These are phyloP conservation scores for Delphinapterus leucas DNA, from an alignment of 2,113 vertebrate genomes.

Conservation along the genomic window DNA sequence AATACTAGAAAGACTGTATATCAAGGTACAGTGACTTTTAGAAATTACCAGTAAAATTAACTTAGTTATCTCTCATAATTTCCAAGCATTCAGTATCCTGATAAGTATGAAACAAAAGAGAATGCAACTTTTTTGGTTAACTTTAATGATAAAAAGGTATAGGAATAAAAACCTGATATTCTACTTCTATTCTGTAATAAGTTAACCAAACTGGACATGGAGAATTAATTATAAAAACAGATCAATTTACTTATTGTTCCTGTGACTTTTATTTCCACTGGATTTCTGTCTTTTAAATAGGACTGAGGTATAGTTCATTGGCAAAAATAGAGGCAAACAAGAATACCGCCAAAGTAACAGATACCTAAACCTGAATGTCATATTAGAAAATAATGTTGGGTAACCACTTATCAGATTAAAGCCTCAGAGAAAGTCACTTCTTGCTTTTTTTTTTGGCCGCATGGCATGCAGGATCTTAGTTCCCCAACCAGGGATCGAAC, in stretches of 20 bases:
- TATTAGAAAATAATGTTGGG: conserved; percentile 13
- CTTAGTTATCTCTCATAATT: neutral
- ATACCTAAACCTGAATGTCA: conserved; percentile 31
- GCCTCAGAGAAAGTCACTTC: conserved; percentile 58
- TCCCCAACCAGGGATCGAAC: no score
- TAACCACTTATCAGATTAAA: conserved; percentile 39
- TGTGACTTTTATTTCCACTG: conserved; percentile 49
- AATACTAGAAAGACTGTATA: neutral
- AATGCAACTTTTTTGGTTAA: conserved; percentile 60
- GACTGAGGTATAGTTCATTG: conserved; percentile 75
- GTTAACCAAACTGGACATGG: conserved; percentile 69
- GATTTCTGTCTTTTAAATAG: conserved; percentile 65
- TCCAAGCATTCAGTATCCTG: conserved; percentile 69
- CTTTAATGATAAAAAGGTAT: conserved; percentile 71
- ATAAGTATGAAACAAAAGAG: conserved; percentile 74
- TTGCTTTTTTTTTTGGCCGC: neutral
- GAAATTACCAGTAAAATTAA: conserved; percentile 39
- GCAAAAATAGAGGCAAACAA: conserved; percentile 44
- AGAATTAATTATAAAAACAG: conserved; percentile 70
- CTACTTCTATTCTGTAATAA: conserved; percentile 61
- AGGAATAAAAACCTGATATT: conserved; percentile 66
- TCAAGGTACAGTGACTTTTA: neutral
- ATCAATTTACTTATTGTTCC: conserved; percentile 62
- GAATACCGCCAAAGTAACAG: conserved; percentile 55
- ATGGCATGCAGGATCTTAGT: no score